phyloP scores from a whole-genome alignment of 2,113 vertebrate genomes.

The Hydrochoerus hydrochaeris region DNA sequence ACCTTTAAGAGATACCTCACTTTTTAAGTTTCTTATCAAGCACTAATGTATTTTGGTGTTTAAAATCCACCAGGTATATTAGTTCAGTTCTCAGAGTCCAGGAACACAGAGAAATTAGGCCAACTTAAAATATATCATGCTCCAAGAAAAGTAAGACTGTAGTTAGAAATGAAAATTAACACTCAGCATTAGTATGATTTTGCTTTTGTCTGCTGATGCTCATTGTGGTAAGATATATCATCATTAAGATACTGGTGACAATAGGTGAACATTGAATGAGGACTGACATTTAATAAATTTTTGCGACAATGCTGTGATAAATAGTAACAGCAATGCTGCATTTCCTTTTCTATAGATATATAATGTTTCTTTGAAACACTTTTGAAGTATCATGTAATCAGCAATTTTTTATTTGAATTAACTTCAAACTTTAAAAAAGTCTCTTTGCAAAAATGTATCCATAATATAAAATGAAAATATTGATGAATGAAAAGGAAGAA shows the following conservation, averaged over 20 bases:
- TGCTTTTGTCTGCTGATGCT: background rate
- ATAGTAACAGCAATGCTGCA: background rate
- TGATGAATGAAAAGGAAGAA: conserved; percentile 14
- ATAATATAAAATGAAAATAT: conserved; percentile 3
- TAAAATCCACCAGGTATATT: conserved; percentile 29
- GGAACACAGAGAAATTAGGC: conserved; percentile 51
- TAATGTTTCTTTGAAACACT: conserved; percentile 22
- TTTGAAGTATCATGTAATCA: background rate
- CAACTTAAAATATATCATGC: conserved; percentile 57
- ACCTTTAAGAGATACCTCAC: background rate
- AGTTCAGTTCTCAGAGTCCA: background rate
- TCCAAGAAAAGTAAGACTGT: conserved; percentile 53
- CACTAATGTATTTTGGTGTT: background rate
- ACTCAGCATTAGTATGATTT: background rate
- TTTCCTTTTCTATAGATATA: background rate
- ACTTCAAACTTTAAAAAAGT: background rate
- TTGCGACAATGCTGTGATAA: conserved; percentile 43
- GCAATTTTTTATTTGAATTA: conserved; percentile 55
- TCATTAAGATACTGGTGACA: background rate
- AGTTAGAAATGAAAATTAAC: conserved; percentile 53
- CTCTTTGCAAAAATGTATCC: background rate
- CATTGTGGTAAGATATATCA: background rate
- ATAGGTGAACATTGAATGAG: background rate
- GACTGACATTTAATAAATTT: background rate
- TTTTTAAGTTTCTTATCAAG: conserved; percentile 42